Evolutionary conservation across 2,888 invertebrate genomes (phyloP).

Genomic region (Drosophila kambysellisi): DNA sequence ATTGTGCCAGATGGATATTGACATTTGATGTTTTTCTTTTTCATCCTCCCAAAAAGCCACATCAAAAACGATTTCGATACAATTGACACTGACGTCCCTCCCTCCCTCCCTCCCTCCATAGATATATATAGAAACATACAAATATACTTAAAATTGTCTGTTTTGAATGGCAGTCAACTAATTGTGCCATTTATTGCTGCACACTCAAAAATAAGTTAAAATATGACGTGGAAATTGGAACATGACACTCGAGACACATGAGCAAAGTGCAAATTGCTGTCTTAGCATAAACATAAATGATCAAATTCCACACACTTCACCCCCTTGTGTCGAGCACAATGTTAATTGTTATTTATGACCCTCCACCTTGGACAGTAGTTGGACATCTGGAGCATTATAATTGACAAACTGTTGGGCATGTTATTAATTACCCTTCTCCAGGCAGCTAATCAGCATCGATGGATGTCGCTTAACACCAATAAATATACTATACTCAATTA

Average conservation of each 20-base stretch:
- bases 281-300: slow-evolving; percentile 10
- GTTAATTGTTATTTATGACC: slow-evolving; percentile 52
- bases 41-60: not conserved
- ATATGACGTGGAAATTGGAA: not conserved
- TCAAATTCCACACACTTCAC: not conserved
- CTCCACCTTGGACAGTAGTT: slow-evolving; percentile 47
- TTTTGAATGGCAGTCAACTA: not conserved
- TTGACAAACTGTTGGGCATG: slow-evolving; percentile 37
- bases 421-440: slow-evolving; percentile 50
- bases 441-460: slow-evolving; percentile 51
- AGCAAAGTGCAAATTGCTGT: slow-evolving; percentile 25
- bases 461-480: slow-evolving; percentile 21
- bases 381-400: slow-evolving; percentile 39
- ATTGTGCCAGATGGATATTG: not conserved
- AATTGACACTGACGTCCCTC: slow-evolving; percentile 12
- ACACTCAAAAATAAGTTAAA: slow-evolving; percentile 7
- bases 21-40: slow-evolving; percentile 1
- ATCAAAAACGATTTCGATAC: slow-evolving; percentile 28
- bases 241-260: slow-evolving; percentile 3
- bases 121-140: not conserved
- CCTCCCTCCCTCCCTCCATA: not conserved
- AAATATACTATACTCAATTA: slow-evolving; percentile 9
- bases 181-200: slow-evolving; percentile 11
- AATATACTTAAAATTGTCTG: not conserved
- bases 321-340: not conserved